Base-by-base conservation (phyloP, 2,888 invertebrate species). In the Ditula angustiorana region DNA sequence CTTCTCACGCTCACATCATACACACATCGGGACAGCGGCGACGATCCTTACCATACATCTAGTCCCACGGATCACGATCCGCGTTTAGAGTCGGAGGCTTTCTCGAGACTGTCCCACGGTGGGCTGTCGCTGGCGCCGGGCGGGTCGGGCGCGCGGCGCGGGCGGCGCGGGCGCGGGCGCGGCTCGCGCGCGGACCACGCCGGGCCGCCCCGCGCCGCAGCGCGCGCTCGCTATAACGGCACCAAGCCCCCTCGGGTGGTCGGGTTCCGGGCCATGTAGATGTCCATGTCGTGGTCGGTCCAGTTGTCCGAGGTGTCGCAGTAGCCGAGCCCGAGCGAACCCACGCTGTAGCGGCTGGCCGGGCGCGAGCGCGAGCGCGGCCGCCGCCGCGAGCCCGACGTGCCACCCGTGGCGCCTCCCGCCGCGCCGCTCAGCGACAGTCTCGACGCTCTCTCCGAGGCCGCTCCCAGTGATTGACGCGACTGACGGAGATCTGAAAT, bases 231-330 rank as follows among this genome's bases (percentile, higher is more conserved):
- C 93, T 95, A 97, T 93, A 97, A 95, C 71, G 97, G 97, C 83
- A 97, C 97, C 80, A 97, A 92, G 71, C 97, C 97, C 82, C 96
- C 96, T 78, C 97, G 94, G 63, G 97, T 96, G 53, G 97, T 97
- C 68, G 97, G 97, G 92, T 98, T 98, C 80, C 98, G 95, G 66
- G 98, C 96, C 96, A 98, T 97, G 89, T 98, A 98, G 79, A 98
- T 98, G 78, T 98, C 98, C 96, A 98, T 97, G 83, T 98, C 98
- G 86, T 98, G 98, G 88, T 98, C 98, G 75, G 98, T 98, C 98
- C 98, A 98, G 86, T 96, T 96, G 85, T 97, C 97, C 56, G 96
- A 96, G 83, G 97, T 97, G 83, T 97, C 97, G 85, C 97, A 97
- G 86, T 97, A 97, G 85, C 97, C 97, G 78, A 97, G 93, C 49